Conservation (phyloP, 2,888 invertebrate genomes). For the Agonopterix alstromeriana region DNA sequence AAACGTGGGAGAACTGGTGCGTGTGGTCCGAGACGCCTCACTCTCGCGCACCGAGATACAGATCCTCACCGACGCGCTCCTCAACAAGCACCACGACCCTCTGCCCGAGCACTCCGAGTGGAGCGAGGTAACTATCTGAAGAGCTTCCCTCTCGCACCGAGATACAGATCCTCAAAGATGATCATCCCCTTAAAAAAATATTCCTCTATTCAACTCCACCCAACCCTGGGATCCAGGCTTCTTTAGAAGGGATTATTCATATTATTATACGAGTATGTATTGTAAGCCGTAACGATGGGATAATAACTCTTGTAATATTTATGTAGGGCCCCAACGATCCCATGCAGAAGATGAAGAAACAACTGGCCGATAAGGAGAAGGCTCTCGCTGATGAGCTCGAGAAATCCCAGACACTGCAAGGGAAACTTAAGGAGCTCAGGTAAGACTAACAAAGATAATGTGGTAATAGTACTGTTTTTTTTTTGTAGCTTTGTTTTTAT, state of each 20-base stretch:
- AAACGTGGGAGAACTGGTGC: slow-evolving; percentile 81
- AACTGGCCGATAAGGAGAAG: slow-evolving; percentile 91
- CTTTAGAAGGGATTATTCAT: no score
- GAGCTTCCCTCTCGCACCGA: slow-evolving; percentile 81
- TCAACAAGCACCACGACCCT: slow-evolving; percentile 91
- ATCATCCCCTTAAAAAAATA: slow-evolving; percentile 88
- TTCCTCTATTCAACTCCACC: no score
- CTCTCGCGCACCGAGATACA: slow-evolving; percentile 93
- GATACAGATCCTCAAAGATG: slow-evolving; percentile 92
- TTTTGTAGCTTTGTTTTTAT: no score
- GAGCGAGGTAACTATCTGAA: slow-evolving; percentile 79
- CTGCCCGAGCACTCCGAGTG: slow-evolving; percentile 87
- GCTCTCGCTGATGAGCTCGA: slow-evolving; percentile 84
- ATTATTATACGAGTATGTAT: not conserved
- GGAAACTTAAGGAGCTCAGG: slow-evolving; percentile 87
- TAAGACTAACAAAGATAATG: slow-evolving; percentile 13
- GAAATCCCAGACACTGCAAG: slow-evolving; percentile 84
- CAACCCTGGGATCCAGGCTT: no score
- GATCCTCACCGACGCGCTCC: slow-evolving; percentile 89
- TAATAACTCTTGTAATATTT: slow-evolving; percentile 1
- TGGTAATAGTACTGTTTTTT: no score
- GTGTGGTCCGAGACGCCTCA: slow-evolving; percentile 86
- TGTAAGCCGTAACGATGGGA: not conserved
- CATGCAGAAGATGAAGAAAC: slow-evolving; percentile 89
- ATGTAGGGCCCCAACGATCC: slow-evolving; percentile 87